Percentiles rank a stretch among this genome's conserved stretches.
Conservation (phyloP, 2,888 invertebrate species). For the Lingula anatina region DNA sequence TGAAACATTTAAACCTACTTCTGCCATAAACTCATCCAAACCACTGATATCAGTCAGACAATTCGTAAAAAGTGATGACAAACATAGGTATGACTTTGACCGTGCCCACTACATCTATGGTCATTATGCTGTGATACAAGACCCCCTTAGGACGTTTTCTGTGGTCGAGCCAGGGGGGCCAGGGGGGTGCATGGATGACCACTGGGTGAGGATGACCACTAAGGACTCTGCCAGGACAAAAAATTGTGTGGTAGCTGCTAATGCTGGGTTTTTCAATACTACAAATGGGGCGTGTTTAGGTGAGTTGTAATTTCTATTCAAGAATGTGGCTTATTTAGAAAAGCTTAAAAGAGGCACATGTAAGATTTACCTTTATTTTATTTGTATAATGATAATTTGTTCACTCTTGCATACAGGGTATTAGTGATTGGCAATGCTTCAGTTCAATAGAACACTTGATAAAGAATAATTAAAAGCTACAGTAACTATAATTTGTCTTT, state of each 20-base stretch:
- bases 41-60: not conserved
- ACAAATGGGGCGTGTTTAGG: constrained; percentile 42
- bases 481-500: too few relatives aligned
- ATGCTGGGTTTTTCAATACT: constrained; percentile 51
- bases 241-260: constrained; percentile 44
- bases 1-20: not conserved
- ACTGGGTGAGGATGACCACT: constrained; percentile 28
- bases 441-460: too few relatives aligned
- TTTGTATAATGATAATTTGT: too few relatives aligned
- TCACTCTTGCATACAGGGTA: too few relatives aligned
- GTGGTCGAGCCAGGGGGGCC: constrained; percentile 42
- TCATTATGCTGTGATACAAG: constrained; percentile 27
- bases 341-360: too few relatives aligned
- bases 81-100: too few relatives aligned
- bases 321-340: not conserved
- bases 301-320: constrained; percentile 11
- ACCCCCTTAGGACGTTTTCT: constrained; percentile 41
- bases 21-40: not conserved
- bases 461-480: too few relatives aligned
- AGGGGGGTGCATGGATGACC: constrained; percentile 31
- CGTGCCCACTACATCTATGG: constrained; percentile 4
- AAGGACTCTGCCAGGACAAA: constrained; percentile 24
- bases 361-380: too few relatives aligned
- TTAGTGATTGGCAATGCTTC: too few relatives aligned
- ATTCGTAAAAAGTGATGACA: not conserved